A percentile compares a stretch with the other conserved stretches of the same genome.
These are phyloP conservation scores for Labia minor DNA, from an alignment of 2,888 invertebrate genomes.

Conservation along the genomic window DNA sequence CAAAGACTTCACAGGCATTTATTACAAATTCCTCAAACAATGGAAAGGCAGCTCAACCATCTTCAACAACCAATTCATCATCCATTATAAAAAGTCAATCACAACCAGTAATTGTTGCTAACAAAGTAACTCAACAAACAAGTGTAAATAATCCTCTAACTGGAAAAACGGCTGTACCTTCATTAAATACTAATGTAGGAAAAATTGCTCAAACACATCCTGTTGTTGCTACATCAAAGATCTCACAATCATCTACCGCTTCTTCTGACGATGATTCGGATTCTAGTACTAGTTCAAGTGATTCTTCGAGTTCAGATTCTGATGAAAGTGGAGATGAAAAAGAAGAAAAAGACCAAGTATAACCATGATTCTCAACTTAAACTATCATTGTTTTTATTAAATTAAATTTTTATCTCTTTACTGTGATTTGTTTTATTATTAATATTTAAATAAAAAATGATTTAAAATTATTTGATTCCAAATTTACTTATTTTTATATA, in stretches of 20 bases:
- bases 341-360: conserved; percentile 26
- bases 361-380: too few relatives aligned
- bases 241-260: background rate
- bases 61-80: background rate
- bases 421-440: too few relatives aligned
- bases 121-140: background rate
- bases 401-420: too few relatives aligned
- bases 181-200: too few relatives aligned
- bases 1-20: background rate
- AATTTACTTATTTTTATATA: too few relatives aligned
- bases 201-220: background rate
- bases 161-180: background rate
- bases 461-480: too few relatives aligned
- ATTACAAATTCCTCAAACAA: background rate
- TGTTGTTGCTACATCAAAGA: too few relatives aligned
- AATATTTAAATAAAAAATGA: too few relatives aligned
- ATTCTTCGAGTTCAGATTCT: conserved; percentile 19
- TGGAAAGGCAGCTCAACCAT: background rate
- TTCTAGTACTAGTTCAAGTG: background rate
- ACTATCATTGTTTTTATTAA: too few relatives aligned
- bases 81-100: too few relatives aligned
- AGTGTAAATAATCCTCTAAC: background rate
- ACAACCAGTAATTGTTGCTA: too few relatives aligned
- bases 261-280: background rate
- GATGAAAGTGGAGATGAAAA: conserved; percentile 25